These are phyloP conservation scores for Idaea biselata DNA, from an alignment of 2,888 invertebrate species.

Conservation along the genomic window DNA sequence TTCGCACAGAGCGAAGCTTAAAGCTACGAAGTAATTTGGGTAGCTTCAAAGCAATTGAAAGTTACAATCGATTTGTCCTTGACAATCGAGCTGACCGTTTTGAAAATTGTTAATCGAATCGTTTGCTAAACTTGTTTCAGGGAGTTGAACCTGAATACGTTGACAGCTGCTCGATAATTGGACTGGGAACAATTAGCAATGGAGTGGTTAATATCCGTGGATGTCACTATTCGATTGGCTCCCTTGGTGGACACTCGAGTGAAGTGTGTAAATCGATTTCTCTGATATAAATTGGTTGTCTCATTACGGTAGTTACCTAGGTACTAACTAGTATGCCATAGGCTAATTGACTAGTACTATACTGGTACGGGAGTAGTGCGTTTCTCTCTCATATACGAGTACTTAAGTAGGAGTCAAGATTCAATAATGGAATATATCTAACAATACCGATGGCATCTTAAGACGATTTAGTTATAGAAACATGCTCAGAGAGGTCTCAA, in stretches of 20 bases:
- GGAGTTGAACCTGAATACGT: slow-evolving; percentile 46
- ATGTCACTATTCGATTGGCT: slow-evolving; percentile 65
- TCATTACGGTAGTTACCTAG: slow-evolving; percentile 14
- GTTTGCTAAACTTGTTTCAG: slow-evolving; percentile 53
- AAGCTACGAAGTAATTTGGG: neutral
- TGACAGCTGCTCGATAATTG: slow-evolving; percentile 78
- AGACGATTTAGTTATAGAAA: too few relatives aligned
- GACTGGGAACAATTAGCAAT: slow-evolving; percentile 76
- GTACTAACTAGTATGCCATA: neutral
- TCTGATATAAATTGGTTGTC: slow-evolving; percentile 37
- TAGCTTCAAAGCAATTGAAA: neutral
- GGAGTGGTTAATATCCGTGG: slow-evolving; percentile 75
- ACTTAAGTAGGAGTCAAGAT: too few relatives aligned
- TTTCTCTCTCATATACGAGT: slow-evolving; percentile 3
- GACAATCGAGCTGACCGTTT: slow-evolving; percentile 15
- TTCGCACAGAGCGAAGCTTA: too few relatives aligned
- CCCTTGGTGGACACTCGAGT: slow-evolving; percentile 60
- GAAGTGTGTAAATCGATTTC: slow-evolving; percentile 65
- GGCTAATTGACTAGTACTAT: too few relatives aligned
- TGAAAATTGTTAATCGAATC: slow-evolving; percentile 44
- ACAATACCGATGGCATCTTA: too few relatives aligned
- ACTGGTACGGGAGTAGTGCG: too few relatives aligned
- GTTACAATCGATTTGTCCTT: neutral
- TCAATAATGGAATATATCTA: too few relatives aligned
- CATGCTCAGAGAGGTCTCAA: too few relatives aligned